Percentiles rank a stretch among this genome's conserved stretches.
Conservation (phyloP, 1,140 invertebrate genomes). For the Rhagoletis zephyria region DNA sequence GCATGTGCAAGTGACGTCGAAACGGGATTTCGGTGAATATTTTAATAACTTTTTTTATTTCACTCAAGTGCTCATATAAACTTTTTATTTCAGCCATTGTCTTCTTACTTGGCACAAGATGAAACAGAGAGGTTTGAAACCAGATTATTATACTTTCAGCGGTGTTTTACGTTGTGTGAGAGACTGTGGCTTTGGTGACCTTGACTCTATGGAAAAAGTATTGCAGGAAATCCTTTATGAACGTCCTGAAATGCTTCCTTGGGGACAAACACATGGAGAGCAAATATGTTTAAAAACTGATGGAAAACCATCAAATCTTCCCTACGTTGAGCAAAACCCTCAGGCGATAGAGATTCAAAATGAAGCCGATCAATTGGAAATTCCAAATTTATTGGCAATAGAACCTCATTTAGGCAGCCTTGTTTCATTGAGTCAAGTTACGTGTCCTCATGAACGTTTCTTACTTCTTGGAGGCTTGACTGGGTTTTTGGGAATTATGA, state of each 20-base stretch:
- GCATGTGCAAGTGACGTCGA: conserved; percentile 85
- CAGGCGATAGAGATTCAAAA: conserved; percentile 17
- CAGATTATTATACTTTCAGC: conserved; percentile 85
- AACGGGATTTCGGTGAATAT: conserved; percentile 78
- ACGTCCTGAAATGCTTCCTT: conserved; percentile 20
- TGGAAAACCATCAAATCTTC: neutral
- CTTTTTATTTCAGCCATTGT: conserved; percentile 75
- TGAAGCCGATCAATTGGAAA: conserved; percentile 56
- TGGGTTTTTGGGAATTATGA: conserved; percentile 84
- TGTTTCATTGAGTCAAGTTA: conserved; percentile 76
- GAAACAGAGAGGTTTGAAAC: conserved; percentile 78
- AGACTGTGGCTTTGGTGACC: conserved; percentile 85
- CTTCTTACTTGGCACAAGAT: conserved; percentile 90
- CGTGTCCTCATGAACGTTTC: conserved; percentile 79
- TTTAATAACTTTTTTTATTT: conserved; percentile 59
- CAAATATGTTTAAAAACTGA: neutral
- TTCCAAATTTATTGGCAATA: conserved; percentile 77
- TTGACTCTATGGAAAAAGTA: conserved; percentile 76
- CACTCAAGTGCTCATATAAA: neutral
- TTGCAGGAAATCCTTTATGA: conserved; percentile 60
- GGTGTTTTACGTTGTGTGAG: conserved; percentile 83
- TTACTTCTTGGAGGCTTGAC: conserved; percentile 85
- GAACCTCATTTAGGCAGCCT: conserved; percentile 77
- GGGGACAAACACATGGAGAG: neutral
- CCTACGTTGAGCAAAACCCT: neutral